phyloP scores from a whole-genome alignment of 2,113 vertebrate genomes.

The Sturnira hondurensis region DNA sequence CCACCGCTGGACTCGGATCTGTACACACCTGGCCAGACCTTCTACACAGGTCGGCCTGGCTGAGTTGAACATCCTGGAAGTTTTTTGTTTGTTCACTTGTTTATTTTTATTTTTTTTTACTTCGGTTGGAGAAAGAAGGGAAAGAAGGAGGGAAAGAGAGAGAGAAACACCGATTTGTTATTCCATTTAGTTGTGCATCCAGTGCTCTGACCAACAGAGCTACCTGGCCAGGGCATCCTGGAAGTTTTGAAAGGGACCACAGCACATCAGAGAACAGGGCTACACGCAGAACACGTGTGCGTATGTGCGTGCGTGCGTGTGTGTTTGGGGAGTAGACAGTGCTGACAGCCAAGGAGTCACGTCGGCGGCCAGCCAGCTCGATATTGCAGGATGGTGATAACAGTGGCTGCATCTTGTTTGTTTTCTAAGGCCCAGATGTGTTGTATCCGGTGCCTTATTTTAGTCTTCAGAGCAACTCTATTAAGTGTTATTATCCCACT shows the following conservation, averaged over 20 bases:
- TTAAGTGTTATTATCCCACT: background rate
- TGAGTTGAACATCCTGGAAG: background rate
- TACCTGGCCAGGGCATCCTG: background rate
- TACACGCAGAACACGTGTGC: background rate
- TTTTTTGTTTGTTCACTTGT: no score
- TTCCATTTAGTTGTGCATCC: no score
- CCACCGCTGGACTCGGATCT: fast-evolving
- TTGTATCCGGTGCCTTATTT: background rate
- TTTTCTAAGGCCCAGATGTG: background rate
- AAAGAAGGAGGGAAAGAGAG: no score
- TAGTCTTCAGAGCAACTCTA: background rate
- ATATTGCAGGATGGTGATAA: background rate
- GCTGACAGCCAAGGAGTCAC: background rate
- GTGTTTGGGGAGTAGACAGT: background rate
- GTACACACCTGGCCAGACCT: background rate
- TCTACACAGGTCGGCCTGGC: no score
- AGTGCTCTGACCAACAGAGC: no score
- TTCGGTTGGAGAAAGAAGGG: no score
- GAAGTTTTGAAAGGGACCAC: background rate
- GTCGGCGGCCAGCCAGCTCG: background rate
- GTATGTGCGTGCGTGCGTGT: no score
- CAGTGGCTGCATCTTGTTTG: no score
- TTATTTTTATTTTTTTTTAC: no score
- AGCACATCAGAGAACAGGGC: background rate
- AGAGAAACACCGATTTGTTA: no score